Evolutionary conservation across 2,888 invertebrate genomes (phyloP), one percentile per base, ranked within the genome.

Genomic region (Drosophila mimetica): DNA sequence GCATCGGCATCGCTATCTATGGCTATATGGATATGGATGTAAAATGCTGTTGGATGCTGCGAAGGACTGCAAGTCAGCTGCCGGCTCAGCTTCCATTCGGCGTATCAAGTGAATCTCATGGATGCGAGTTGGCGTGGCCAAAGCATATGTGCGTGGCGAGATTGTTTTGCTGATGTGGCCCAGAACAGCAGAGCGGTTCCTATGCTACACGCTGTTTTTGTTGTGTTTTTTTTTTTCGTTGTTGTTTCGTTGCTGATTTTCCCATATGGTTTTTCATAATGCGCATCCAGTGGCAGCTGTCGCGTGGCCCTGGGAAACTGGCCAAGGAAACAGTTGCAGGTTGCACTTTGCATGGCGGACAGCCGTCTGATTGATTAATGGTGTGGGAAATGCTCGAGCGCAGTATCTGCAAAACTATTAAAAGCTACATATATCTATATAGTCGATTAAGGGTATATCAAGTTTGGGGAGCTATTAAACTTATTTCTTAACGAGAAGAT

Each of bases 51-150:
- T 74, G 75, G 63, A 52, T 32, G 22, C 39, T 6, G 52, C 76
- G 73, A 50, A 88, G 86, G 88, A 83, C 82, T 83, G 83, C 83
- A 83, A 83, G 83, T 83, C 83, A 88, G 83, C 83, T 83, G 83
- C 75, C 60, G 54, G 53, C 36, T 64, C 50, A 50, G 54, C 63
- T 75, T 60, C 70, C 46, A 30, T 34, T 52, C 64, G 53, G 59
- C 54, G 65, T 64, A 76, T 77, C 81, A 86, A 81, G 86, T 86
- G 81, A 63, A 80, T 70, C 74, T 66, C 70, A 59, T 64, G 69
- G 55, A 60, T 64, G 34, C 70, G 66, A 54, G 39, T 39, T 34
- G 61, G 42, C 36, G 54, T 44, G 32, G 48, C 47, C 48, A 72
- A 66, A 52, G 65, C 84, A 77, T 84, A 54, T 81, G 80, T 83